Percentiles rank a stretch among this genome's conserved stretches.
Conservation (phyloP, 2,888 invertebrate species). For the Diarsia mendica region DNA sequence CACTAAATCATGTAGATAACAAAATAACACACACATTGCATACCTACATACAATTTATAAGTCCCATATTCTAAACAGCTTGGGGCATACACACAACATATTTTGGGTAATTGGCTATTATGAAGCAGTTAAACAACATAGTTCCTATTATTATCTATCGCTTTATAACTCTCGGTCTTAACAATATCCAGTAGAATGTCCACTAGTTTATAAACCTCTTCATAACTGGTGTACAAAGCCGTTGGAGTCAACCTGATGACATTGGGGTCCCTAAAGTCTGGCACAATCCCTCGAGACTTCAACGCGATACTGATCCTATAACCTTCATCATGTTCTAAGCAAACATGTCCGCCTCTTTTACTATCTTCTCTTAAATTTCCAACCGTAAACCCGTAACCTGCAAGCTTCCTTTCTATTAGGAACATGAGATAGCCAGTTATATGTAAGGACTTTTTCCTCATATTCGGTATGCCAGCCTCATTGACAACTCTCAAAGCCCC, state of each 20-base stretch:
- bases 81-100: background rate
- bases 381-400: slow-evolving; percentile 76
- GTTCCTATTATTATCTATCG: slow-evolving; percentile 69
- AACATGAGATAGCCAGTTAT: slow-evolving; percentile 84
- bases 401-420: slow-evolving; percentile 78
- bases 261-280: slow-evolving; percentile 82
- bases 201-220: slow-evolving; percentile 80
- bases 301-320: slow-evolving; percentile 81
- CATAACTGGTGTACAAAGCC: slow-evolving; percentile 82
- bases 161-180: slow-evolving; percentile 74
- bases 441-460: slow-evolving; percentile 82
- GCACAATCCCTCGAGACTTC: slow-evolving; percentile 77
- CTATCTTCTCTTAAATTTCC: slow-evolving; percentile 79
- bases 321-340: slow-evolving; percentile 81
- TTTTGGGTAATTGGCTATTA: background rate
- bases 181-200: slow-evolving; percentile 78
- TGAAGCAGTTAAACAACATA: slow-evolving; percentile 71
- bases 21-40: background rate
- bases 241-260: slow-evolving; percentile 81
- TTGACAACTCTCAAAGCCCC: slow-evolving; percentile 79
- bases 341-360: slow-evolving; percentile 82
- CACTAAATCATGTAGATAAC: background rate
- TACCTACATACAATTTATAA: background rate
- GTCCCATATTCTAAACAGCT: slow-evolving; percentile 7
- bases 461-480: slow-evolving; percentile 79